These are phyloP conservation scores for Mechanitis messenoides DNA, from an alignment of 2,888 invertebrate species.

Conservation along the genomic window DNA sequence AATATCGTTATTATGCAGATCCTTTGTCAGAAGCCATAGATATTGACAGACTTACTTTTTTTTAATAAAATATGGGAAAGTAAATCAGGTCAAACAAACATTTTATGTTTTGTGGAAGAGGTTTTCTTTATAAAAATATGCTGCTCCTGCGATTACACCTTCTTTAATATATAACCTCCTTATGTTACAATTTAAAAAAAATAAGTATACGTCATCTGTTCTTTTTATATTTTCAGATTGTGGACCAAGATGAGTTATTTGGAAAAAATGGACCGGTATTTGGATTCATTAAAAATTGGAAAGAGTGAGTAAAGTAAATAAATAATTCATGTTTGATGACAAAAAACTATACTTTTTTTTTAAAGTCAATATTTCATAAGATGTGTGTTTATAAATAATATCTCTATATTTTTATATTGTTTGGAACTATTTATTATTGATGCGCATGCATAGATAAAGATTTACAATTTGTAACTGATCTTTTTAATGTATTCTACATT, in stretches of 20 bases:
- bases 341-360: too few species aligned
- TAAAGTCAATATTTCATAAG: too few species aligned
- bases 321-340: too few species aligned
- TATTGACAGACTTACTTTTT: conserved; percentile 9
- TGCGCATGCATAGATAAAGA: too few species aligned
- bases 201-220: neutral
- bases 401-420: too few species aligned
- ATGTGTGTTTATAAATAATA: too few species aligned
- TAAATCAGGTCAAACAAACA: conserved; percentile 17
- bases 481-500: too few species aligned
- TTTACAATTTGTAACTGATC: too few species aligned
- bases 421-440: too few species aligned
- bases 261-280: conserved; percentile 64
- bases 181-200: neutral
- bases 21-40: conserved; percentile 21
- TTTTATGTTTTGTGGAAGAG: neutral
- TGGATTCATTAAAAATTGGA: conserved; percentile 67
- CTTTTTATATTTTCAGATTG: conserved; percentile 27
- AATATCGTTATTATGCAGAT: conserved; percentile 16
- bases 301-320: conserved; percentile 56
- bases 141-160: neutral
- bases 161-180: neutral
- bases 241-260: conserved; percentile 57
- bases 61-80: conserved; percentile 4
- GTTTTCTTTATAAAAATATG: neutral